Evolutionary conservation across 2,888 invertebrate species (phyloP), one percentile per base, ranked within the genome.

Genomic region (Sinelater perroti): DNA sequence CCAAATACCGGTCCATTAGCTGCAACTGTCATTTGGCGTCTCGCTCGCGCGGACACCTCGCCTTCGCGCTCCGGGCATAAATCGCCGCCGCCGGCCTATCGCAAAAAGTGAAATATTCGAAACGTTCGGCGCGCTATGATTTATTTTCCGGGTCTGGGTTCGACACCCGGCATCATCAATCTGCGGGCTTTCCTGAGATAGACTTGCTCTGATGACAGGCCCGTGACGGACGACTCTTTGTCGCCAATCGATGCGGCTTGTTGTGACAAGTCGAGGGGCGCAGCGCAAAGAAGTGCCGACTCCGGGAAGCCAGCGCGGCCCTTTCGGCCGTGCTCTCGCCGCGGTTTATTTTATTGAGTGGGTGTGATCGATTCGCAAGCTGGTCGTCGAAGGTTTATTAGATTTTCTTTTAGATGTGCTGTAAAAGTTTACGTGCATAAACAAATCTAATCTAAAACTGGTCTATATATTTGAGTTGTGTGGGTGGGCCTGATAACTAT

Each of bases 131-230:
- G 46, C 36, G 50, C 60, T 65, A 72, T 73, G 73, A 73, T 74
- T 74, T 74, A 74, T 73, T 69, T 71, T 60, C 64, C 60, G 62
- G 71, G 72, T 68, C 66, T 74, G 73, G 66, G 65, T 70, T 69
- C 70, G 73, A 74, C 74, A 73, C 68, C 63, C 62, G 62, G 61
- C 65, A 63, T 70, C 73, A 74, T 74, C 73, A 74, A 74, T 73
- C 73, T 74, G 66, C 60, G 65, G 67, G 66, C 66, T 70, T 72
- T 70, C 69, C 72, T 67, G 68, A 70, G 70, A 68, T 69, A 67
- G 62, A 65, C 64, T 59, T 53, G 62, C 65, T 65, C 62, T 65
- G 71, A 70, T 73, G 74, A 72, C 71, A 69, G 63, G 66, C 63
- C 60, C 40, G 65, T 71, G 70, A 72, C 72, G 67, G 72, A 71